Evolutionary conservation across 2,888 invertebrate species (phyloP).

Genomic region (Metalampra italica): DNA sequence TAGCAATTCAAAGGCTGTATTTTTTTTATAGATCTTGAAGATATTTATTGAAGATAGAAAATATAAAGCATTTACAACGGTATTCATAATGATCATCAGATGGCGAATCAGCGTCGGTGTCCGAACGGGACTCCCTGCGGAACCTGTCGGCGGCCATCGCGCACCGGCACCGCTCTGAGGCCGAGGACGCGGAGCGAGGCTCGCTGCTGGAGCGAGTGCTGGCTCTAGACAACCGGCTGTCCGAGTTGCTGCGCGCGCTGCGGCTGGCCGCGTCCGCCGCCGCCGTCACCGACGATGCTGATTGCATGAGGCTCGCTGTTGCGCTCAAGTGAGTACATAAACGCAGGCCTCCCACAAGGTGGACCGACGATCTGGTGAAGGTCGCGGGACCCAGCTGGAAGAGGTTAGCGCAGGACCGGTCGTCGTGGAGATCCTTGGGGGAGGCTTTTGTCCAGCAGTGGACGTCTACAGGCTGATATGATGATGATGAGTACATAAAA

Average conservation of each 20-base stretch:
- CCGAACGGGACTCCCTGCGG: constrained; percentile 84
- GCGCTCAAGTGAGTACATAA: constrained; percentile 74
- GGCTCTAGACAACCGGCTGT: constrained; percentile 82
- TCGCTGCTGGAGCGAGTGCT: constrained; percentile 45
- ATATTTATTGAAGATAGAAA: too few species aligned
- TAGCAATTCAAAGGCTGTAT: too few species aligned
- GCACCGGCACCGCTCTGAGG: constrained; percentile 82
- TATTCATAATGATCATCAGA: constrained; percentile 23
- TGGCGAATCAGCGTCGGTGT: constrained; percentile 49
- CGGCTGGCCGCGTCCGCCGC: constrained; percentile 84
- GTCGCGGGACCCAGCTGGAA: too few species aligned
- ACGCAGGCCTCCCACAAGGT: too few species aligned
- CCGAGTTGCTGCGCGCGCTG: constrained; percentile 85
- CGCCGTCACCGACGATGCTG: constrained; percentile 77
- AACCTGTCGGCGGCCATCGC: constrained; percentile 88
- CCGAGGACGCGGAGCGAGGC: constrained; percentile 69
- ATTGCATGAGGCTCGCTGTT: constrained; percentile 37
- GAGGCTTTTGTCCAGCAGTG: too few species aligned
- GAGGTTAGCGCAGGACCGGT: too few species aligned
- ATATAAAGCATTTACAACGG: too few species aligned
- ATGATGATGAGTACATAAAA: constrained; percentile 4
- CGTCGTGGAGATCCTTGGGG: too few species aligned
- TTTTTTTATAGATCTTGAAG: too few species aligned
- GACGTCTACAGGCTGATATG: too few species aligned
- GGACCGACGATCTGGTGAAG: too few species aligned